These are phyloP conservation scores for Aplysina aerophoba DNA, from an alignment of 37 sponge, comb jelly and placozoan species.

Conservation along the genomic window DNA sequence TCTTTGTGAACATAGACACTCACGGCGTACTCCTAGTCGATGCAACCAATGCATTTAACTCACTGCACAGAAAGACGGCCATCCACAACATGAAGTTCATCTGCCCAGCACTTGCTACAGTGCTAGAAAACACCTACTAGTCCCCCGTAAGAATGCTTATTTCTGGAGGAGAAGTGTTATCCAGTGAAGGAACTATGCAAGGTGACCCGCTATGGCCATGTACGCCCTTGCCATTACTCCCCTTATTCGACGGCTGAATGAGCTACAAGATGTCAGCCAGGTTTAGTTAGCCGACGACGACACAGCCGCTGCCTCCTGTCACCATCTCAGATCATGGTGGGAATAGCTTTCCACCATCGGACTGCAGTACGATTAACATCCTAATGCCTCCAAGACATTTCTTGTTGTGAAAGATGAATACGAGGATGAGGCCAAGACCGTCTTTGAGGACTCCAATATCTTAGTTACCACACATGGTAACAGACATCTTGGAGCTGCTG, in stretches of 20 bases:
- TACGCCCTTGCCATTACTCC: too few species aligned
- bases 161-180: neutral
- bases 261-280: too few species aligned
- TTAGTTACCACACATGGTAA: neutral
- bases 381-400: neutral
- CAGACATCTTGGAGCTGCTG: constrained; percentile 4
- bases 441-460: neutral
- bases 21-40: neutral
- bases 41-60: neutral
- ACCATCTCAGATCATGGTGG: too few species aligned
- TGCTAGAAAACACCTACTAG: too few species aligned
- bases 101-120: neutral
- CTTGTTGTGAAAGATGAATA: neutral
- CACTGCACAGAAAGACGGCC: neutral
- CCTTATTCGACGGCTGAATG: too few species aligned
- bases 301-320: too few species aligned
- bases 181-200: neutral
- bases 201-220: too few species aligned
- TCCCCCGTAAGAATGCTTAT: neutral
- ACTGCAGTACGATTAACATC: neutral
- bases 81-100: neutral
- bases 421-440: neutral
- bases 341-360: too few species aligned
- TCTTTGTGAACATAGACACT: neutral
- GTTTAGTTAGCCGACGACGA: too few species aligned